phyloP scores from a whole-genome alignment of 2,113 vertebrate genomes.

The Tachysurus fulvidraco region DNA sequence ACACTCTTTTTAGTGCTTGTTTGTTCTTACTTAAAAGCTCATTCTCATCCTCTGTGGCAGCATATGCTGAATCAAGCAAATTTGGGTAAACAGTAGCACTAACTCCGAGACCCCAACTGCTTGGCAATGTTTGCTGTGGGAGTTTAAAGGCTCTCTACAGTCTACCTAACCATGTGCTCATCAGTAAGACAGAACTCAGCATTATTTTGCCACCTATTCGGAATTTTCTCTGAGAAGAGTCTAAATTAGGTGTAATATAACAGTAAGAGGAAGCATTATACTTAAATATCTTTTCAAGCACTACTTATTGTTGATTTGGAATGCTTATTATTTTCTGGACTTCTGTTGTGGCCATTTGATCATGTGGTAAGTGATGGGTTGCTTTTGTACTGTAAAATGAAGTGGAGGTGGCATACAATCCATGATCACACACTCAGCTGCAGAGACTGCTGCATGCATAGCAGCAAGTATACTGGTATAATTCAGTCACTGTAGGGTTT shows the following conservation, averaged over 20 bases:
- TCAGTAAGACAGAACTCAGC: constrained; percentile 12
- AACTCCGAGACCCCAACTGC: neutral
- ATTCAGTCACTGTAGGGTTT: neutral
- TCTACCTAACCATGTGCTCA: neutral
- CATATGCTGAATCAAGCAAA: constrained; percentile 25
- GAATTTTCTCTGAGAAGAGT: neutral
- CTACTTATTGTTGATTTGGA: neutral
- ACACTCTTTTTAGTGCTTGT: neutral
- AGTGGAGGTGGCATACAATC: neutral
- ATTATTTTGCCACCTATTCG: neutral
- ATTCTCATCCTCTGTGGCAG: neutral
- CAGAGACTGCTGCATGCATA: neutral
- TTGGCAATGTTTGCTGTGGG: constrained; percentile 5
- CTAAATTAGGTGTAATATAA: neutral
- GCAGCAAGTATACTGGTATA: neutral
- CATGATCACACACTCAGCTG: neutral
- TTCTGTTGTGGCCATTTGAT: constrained; percentile 5
- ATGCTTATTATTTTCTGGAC: constrained; percentile 2
- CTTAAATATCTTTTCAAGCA: neutral
- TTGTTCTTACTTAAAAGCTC: constrained; percentile 20
- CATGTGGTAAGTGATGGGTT: neutral
- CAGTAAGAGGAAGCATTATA: neutral
- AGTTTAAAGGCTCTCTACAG: constrained; percentile 7
- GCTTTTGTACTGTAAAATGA: neutral
- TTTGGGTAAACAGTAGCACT: constrained; percentile 14